Conservation (phyloP, 2,113 vertebrate species). For the Corythornis madagascariensis region DNA sequence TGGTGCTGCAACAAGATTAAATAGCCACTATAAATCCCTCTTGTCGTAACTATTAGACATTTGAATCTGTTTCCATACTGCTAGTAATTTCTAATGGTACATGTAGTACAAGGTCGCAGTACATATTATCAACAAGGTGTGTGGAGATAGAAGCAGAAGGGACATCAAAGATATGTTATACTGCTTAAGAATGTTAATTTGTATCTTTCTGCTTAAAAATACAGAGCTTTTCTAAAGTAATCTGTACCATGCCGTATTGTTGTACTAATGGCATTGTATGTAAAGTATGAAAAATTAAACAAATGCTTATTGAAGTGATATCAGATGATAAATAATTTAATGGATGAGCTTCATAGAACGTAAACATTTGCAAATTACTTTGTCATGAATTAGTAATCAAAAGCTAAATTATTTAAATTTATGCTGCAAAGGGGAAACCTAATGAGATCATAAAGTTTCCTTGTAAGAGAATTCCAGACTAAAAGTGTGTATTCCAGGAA, state of each 20-base stretch:
- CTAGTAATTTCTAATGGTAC: not conserved
- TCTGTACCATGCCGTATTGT: not conserved
- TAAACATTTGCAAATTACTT: constrained; percentile 57
- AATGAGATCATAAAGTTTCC: constrained; percentile 49
- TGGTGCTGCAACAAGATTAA: constrained; percentile 24
- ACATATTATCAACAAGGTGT: not conserved
- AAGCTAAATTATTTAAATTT: constrained; percentile 62
- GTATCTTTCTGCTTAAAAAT: not conserved
- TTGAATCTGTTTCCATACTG: not conserved
- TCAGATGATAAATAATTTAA: constrained; percentile 47
- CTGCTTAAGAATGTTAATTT: not conserved
- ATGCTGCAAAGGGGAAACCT: not conserved
- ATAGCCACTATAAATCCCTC: not conserved
- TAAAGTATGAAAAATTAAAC: constrained; percentile 41
- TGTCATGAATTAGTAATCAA: constrained; percentile 53
- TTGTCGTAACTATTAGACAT: constrained; percentile 2
- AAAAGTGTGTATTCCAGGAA: constrained; percentile 27
- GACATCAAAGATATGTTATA: not conserved
- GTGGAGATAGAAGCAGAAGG: not conserved
- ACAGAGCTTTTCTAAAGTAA: not conserved
- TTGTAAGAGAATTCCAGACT: not conserved
- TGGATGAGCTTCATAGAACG: constrained; percentile 12
- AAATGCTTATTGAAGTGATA: constrained; percentile 22
- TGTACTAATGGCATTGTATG: not conserved
- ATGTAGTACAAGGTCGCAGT: not conserved